A percentile compares a stretch with the other conserved stretches of the same genome.
phyloP scores from a whole-genome alignment of 2,797 vertebrate genomes.

The Mormyrus proboscirostris region DNA sequence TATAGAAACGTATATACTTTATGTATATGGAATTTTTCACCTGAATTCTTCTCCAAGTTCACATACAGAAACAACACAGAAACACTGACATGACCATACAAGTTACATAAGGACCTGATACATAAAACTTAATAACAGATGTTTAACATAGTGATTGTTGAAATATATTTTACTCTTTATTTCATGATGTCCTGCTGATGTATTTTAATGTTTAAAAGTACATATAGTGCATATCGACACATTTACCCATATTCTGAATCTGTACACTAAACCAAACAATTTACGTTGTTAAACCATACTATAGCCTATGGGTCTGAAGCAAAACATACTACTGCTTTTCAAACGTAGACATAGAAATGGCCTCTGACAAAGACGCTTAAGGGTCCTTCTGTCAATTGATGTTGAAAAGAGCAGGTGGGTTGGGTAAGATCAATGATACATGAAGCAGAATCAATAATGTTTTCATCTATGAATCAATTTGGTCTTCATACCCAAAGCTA shows the following conservation, averaged over 20 bases:
- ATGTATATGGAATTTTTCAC: conserved; percentile 16
- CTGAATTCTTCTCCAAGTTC: conserved; percentile 13
- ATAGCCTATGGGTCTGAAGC: background rate
- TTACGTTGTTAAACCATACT: background rate
- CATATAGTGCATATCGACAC: background rate
- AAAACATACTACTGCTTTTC: background rate
- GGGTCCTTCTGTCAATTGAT: background rate
- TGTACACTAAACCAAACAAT: conserved; percentile 6
- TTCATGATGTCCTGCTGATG: background rate
- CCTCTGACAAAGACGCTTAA: background rate
- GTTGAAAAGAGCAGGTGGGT: background rate
- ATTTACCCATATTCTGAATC: background rate
- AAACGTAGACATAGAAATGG: background rate
- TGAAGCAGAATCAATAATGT: background rate
- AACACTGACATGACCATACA: conserved; percentile 8
- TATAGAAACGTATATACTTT: background rate
- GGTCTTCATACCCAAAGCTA: background rate
- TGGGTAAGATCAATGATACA: background rate
- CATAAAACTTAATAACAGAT: conserved; percentile 3
- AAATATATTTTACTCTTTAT: conserved; percentile 2
- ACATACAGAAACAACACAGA: conserved; percentile 13
- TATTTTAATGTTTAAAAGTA: background rate
- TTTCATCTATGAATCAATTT: background rate
- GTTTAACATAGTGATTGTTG: background rate
- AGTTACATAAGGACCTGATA: background rate